Conservation (phyloP, 2,797 vertebrate genomes). For the Yasuhikotakia modesta region DNA sequence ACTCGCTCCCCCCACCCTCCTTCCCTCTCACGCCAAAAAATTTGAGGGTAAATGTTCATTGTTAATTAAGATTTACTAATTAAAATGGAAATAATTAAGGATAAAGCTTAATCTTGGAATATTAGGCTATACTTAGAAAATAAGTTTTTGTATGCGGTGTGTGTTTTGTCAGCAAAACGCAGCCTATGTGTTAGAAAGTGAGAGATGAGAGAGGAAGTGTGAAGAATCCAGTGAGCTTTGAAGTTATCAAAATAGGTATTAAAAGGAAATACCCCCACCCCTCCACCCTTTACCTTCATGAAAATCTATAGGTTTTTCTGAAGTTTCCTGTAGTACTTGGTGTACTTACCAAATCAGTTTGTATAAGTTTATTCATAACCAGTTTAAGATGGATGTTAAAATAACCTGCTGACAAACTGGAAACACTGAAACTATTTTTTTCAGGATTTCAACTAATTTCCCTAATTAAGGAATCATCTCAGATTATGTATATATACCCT, state of each 20-base stretch:
- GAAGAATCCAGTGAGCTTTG: slow-evolving; percentile 72
- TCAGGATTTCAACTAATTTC: too few relatives aligned
- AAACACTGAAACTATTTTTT: too few relatives aligned
- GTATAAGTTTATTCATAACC: too few relatives aligned
- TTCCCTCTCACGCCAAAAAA: slow-evolving; percentile 88
- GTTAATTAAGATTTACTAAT: slow-evolving; percentile 99
- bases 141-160: slow-evolving; percentile 77
- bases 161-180: slow-evolving; percentile 75
- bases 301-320: slow-evolving; percentile 48
- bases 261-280: slow-evolving; percentile 73
- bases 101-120: slow-evolving; percentile 94
- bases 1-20: slow-evolving; percentile 73
- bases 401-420: too few relatives aligned
- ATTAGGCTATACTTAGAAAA: slow-evolving; percentile 87
- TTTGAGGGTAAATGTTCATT: slow-evolving; percentile 97
- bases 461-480: slow-evolving; percentile 64
- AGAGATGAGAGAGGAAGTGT: slow-evolving; percentile 56
- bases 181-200: slow-evolving; percentile 69
- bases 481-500: too few relatives aligned
- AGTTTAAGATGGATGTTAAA: too few relatives aligned
- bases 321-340: background rate
- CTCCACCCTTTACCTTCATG: slow-evolving; percentile 72
- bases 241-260: slow-evolving; percentile 80
- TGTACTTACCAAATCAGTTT: too few relatives aligned
- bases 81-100: slow-evolving; percentile 97